Evolutionary conservation across 2,888 invertebrate species (phyloP).

Genomic region (Polymixis lichenea): DNA sequence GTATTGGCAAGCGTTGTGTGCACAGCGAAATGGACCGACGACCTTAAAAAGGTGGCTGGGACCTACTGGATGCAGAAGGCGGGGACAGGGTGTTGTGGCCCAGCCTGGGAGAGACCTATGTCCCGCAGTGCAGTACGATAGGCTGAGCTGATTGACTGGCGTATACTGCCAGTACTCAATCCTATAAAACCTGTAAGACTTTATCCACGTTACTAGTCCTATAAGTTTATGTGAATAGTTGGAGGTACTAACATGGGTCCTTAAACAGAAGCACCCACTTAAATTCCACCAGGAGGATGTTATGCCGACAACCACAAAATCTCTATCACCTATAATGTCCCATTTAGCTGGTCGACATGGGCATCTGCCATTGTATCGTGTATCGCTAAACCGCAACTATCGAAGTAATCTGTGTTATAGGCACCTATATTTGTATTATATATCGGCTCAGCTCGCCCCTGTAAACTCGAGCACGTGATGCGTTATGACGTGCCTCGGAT

Average conservation of each 20-base stretch:
- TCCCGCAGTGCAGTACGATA: no score
- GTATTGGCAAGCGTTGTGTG: no score
- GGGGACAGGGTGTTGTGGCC: no score
- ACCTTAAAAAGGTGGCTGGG: no score
- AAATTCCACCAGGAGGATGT: background rate
- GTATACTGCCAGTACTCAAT: background rate
- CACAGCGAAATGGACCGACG: no score
- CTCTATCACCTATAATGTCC: conserved; percentile 49
- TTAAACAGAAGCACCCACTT: conserved; percentile 25
- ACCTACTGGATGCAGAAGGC: no score
- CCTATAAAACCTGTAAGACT: background rate
- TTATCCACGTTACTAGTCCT: background rate
- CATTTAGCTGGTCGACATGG: conserved; percentile 46
- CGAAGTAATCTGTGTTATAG: conserved; percentile 46
- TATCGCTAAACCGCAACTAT: conserved; percentile 67
- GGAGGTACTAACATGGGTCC: background rate
- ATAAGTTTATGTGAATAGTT: background rate
- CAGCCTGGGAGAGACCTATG: background rate
- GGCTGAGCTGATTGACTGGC: no score
- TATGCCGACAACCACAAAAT: conserved; percentile 41
- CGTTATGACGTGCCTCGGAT: conserved; percentile 25
- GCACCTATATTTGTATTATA: conserved; percentile 11
- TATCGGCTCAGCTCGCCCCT: conserved; percentile 49
- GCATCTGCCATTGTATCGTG: conserved; percentile 54
- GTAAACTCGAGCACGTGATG: conserved; percentile 53